These are phyloP conservation scores for Cyanistes caeruleus DNA, from an alignment of 2,113 vertebrate species.

Conservation along the genomic window DNA sequence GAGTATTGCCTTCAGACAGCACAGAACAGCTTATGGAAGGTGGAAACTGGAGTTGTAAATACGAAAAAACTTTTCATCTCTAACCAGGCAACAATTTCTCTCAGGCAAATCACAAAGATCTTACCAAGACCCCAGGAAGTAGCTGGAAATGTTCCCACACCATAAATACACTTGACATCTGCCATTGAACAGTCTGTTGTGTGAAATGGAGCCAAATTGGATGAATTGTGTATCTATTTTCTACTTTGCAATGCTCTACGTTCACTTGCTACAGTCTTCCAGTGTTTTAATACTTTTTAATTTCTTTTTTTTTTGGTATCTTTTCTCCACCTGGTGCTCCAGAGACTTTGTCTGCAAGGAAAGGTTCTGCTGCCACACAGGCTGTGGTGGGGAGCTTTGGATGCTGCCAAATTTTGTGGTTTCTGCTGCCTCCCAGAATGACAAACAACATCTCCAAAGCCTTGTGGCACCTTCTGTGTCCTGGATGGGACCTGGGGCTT, in stretches of 20 bases:
- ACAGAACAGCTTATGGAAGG: not conserved
- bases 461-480: not conserved
- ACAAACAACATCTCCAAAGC: not conserved
- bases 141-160: conserved; percentile 15
- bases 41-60: not conserved
- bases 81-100: not conserved
- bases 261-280: not conserved
- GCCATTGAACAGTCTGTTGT: not conserved
- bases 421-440: not conserved
- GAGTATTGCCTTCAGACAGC: not conserved
- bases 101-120: not conserved
- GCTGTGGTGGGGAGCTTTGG: not conserved
- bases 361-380: not conserved
- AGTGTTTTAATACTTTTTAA: not conserved
- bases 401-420: not conserved
- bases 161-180: conserved; percentile 34
- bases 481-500: not conserved
- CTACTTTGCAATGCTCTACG: not conserved
- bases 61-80: not conserved
- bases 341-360: not conserved
- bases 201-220: conserved; percentile 9
- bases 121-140: not conserved
- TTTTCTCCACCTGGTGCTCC: not conserved
- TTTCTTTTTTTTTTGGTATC: not conserved
- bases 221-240: not conserved